A percentile compares a stretch with the other conserved stretches of the same genome.
Conservation (phyloP, 1,140 invertebrate genomes). For the Parapsyche elsis region DNA sequence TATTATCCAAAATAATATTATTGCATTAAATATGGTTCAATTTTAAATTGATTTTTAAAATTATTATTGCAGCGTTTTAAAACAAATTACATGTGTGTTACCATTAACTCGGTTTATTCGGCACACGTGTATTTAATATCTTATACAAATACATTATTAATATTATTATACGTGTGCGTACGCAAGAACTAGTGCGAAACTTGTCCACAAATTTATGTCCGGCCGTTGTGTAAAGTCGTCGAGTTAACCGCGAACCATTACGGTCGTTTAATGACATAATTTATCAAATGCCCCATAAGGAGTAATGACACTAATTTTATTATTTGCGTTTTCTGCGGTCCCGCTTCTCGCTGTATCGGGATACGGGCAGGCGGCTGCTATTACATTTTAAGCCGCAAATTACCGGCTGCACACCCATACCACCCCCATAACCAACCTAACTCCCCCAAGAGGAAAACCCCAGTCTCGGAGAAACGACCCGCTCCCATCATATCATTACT, state of each 20-base stretch:
- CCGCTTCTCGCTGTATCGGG: constrained; percentile 30
- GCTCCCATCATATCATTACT: constrained; percentile 12
- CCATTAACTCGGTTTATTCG: no score
- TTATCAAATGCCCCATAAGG: constrained; percentile 48
- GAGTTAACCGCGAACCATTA: constrained; percentile 46
- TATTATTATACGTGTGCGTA: not conserved
- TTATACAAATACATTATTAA: no score
- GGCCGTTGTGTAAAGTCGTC: constrained; percentile 40
- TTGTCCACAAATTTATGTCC: constrained; percentile 35
- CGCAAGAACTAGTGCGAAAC: constrained; percentile 4
- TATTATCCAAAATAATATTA: no score
- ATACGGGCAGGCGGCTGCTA: constrained; percentile 39
- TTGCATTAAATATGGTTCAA: no score
- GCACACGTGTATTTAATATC: no score
- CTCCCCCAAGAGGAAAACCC: not conserved
- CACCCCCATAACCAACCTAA: not conserved
- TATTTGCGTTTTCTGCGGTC: constrained; percentile 47
- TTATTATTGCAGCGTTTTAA: no score
- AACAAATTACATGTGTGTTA: no score
- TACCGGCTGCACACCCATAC: constrained; percentile 14
- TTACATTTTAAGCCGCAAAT: constrained; percentile 46
- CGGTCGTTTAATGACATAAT: constrained; percentile 46
- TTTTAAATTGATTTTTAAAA: no score
- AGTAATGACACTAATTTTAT: constrained; percentile 48
- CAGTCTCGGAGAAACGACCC: constrained; percentile 5